Base-by-base conservation (phyloP, 1,140 invertebrate species). In the Anastrepha ludens region DNA sequence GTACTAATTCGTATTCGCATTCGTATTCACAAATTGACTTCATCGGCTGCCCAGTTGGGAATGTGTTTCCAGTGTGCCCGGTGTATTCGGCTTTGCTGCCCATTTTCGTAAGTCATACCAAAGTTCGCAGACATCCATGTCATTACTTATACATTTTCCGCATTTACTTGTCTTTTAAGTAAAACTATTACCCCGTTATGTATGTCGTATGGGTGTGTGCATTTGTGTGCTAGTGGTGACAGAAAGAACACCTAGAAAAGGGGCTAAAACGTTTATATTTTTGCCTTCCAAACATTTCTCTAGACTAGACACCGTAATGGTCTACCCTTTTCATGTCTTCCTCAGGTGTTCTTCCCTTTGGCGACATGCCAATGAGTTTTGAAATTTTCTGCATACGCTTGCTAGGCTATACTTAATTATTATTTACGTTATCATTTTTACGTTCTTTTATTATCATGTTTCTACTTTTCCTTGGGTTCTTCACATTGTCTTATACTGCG, bases 21-120 rank as follows among this genome's bases (percentile, higher is more conserved):
- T 7, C 74, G 44, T 50, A 11, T 44, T 55, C 50, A 81, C 15
- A 74, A 74, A 74, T 74, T 81, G 13, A 55, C 44, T 81, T 81
- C 50, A 81, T 81, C 55, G 47, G 20, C 74, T 81, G n/a, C 47
- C 50, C 74, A 81, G 74, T 81, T 81, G 74, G 74, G 50, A 81
- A 58, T 81, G 4, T 17, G n/a, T n/a, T 9, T 47, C 41, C n/a
- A 62, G 4, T 62, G 15, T 44, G 13, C 39, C 39, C 67, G 67
- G 11, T 39, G 13, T 70, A 70, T 44, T 70, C 39, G 67, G 20
- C 11, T 13, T 7, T 11, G 41, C 67, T 17, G 13, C 15, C 67
- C 67, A 74, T 74, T 6, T 44, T n/a, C 39, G 41, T 13, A 15
- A 13, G 41, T 47, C 41, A 15, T 13, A 70, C 3, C 65, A 17